Base-by-base conservation (phyloP, 2,888 invertebrate species). In the Cerastis rubricosa region DNA sequence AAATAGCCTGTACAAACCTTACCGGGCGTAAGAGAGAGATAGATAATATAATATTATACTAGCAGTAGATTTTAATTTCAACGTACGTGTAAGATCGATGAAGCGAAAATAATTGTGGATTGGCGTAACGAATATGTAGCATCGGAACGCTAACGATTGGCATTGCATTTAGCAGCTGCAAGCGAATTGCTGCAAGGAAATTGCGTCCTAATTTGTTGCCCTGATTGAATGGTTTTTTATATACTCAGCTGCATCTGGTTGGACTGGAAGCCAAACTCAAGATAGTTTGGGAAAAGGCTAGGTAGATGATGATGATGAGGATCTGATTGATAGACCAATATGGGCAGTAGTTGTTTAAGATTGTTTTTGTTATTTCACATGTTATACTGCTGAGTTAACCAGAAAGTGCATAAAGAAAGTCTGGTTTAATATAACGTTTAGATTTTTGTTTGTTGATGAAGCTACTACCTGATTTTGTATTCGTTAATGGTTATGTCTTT, bases 41-140 rank as follows among this genome's bases (percentile, higher is more conserved):
- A 54, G n/a, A 25, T 49, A 49, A 49, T 19, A 19, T 49, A 22
- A 49, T 2, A 19, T 49, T 8, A 22, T 2, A 22, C 49, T 51
- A 51, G 22, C 22, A 9, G 3, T 51, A 8, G 14, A 17, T 29
- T 29, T 68, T 68, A 51, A 51, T 68, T 68, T 5, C 8, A 14
- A n/a, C 7, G n/a, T 43, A 59, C 29, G 17, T 45, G 29, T 65
- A 40, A 19, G 14, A 54, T 43, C n/a, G 3, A 17, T n/a, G 9
- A 49, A 29, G 54, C 29, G 51, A 66, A 54, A 72, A 51, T 72
- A 66, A 66, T 73, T 17, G 66, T 45, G 19, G 11, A 67, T 47
- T 14, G n/a, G 29, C n/a, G 66, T 29, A 57, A 70, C 51, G 29
- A 63, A 70, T 63, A n/a, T n/a, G n/a, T n/a, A 2, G n/a, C 35